A percentile compares a stretch with the other conserved stretches of the same genome.
Conservation (phyloP, 2,113 vertebrate genomes). For the Gambusia holbrooki region DNA sequence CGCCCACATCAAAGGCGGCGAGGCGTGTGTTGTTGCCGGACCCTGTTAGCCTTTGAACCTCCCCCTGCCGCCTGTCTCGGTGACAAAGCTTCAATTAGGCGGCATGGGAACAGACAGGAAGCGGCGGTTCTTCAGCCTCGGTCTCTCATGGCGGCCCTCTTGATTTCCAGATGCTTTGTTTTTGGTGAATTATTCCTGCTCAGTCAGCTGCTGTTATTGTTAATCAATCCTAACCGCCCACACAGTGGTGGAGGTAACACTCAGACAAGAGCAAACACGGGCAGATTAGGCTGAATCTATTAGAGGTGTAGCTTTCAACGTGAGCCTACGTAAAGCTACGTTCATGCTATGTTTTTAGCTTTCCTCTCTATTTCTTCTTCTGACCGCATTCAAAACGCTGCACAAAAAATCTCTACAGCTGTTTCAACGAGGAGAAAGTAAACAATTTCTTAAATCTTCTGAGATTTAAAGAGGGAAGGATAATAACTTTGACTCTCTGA, state of each 20-base stretch:
- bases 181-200: slow-evolving; percentile 62
- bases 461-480: too few species aligned
- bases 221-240: slow-evolving; percentile 65
- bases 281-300: slow-evolving; percentile 56
- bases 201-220: slow-evolving; percentile 74
- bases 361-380: not conserved
- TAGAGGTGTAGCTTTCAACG: slow-evolving; percentile 25
- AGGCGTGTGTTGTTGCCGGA: slow-evolving; percentile 74
- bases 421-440: not conserved
- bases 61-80: slow-evolving; percentile 75
- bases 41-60: slow-evolving; percentile 86
- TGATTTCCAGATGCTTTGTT: slow-evolving; percentile 54
- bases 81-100: slow-evolving; percentile 89
- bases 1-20: slow-evolving; percentile 88
- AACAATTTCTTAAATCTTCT: too few species aligned
- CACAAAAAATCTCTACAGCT: slow-evolving; percentile 2
- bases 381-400: too few species aligned
- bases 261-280: slow-evolving; percentile 67
- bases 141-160: slow-evolving; percentile 38
- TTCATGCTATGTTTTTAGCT: slow-evolving; percentile 3
- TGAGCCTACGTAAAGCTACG: slow-evolving; percentile 1
- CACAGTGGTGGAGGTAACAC: slow-evolving; percentile 52
- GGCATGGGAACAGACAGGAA: slow-evolving; percentile 82
- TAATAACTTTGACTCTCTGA: too few species aligned
- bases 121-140: not conserved